phyloP scores from a whole-genome alignment of 2,113 vertebrate species.

The Hemicordylus capensis region DNA sequence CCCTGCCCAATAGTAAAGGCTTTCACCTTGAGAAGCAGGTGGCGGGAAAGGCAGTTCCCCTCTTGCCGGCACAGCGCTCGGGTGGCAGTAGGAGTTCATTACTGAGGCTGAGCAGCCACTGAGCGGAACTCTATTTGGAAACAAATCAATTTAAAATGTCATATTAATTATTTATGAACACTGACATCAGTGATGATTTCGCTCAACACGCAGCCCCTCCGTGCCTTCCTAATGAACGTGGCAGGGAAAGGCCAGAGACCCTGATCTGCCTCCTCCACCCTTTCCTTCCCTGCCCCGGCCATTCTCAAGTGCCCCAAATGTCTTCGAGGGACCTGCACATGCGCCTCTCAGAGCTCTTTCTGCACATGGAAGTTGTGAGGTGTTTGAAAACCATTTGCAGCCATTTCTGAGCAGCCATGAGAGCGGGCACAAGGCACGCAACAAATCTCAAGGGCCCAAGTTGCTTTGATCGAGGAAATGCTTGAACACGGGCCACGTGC shows the following conservation, averaged over 20 bases:
- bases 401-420: too few relatives aligned
- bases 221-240: constrained; percentile 57
- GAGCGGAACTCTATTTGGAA: constrained; percentile 61
- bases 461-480: too few relatives aligned
- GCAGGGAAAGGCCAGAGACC: constrained; percentile 55
- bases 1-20: constrained; percentile 45
- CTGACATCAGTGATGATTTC: constrained; percentile 57
- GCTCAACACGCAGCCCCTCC: constrained; percentile 50
- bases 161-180: constrained; percentile 76
- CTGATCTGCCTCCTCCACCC: constrained; percentile 62
- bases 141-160: constrained; percentile 70
- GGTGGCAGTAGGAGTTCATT: constrained; percentile 30
- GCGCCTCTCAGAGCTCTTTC: neutral
- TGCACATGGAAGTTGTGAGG: neutral
- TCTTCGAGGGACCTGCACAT: neutral
- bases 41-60: too few relatives aligned
- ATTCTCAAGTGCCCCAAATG: neutral
- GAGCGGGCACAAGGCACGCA: too few relatives aligned
- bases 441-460: too few relatives aligned
- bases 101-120: constrained; percentile 42
- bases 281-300: constrained; percentile 25
- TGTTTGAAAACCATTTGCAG: neutral
- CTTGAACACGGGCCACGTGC: too few relatives aligned
- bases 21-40: constrained; percentile 22
- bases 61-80: neutral